These are phyloP conservation scores for Pteromalus puparum DNA, from an alignment of 1,140 invertebrate species.

Conservation along the genomic window DNA sequence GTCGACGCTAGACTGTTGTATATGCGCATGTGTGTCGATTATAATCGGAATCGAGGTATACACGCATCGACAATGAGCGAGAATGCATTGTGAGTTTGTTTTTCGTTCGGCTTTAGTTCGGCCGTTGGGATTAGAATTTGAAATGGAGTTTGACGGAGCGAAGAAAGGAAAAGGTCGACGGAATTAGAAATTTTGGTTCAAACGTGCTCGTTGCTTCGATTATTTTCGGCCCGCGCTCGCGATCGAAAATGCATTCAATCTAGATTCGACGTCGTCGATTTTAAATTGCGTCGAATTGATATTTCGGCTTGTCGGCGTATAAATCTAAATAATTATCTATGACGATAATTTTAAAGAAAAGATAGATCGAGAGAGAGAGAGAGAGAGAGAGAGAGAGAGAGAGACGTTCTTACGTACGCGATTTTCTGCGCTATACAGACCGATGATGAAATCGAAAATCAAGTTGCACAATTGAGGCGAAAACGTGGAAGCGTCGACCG, in stretches of 20 bases:
- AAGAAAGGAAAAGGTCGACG: constrained; percentile 13
- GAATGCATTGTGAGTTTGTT: neutral
- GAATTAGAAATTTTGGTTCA: constrained; percentile 13
- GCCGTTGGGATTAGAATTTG: neutral
- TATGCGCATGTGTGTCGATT: too few species aligned
- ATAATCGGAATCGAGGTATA: neutral
- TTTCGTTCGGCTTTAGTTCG: neutral
- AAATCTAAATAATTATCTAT: constrained; percentile 2
- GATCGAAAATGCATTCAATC: neutral
- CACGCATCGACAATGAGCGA: neutral
- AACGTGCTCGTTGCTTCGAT: neutral
- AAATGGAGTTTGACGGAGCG: neutral
- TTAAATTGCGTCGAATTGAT: neutral
- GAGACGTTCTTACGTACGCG: too few species aligned
- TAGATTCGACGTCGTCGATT: neutral
- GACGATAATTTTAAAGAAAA: neutral
- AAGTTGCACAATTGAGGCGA: too few species aligned
- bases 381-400: too few species aligned
- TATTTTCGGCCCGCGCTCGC: neutral
- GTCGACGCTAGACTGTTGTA: neutral
- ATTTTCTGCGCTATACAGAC: too few species aligned
- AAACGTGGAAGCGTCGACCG: too few species aligned
- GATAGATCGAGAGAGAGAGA: neutral
- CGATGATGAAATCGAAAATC: too few species aligned
- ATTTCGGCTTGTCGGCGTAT: neutral